Evolutionary conservation across 2,888 invertebrate genomes (phyloP), one percentile per base, ranked within the genome.

Genomic region (Augochlorella aurata): DNA sequence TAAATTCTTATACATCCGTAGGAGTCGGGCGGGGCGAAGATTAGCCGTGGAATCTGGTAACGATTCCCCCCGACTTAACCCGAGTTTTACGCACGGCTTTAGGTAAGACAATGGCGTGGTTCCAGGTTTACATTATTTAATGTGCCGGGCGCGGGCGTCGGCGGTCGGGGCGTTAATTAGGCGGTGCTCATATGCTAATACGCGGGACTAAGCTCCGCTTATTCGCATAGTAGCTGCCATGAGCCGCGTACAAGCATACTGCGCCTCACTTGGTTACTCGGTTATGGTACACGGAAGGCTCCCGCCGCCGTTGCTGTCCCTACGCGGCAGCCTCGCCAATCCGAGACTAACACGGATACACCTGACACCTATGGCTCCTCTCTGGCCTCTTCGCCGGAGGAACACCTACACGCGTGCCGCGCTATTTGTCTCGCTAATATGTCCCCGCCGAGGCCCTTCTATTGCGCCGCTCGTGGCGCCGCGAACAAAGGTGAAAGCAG

Each of bases 171-270:
- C 91, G 92, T 92, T 93, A 93, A 93, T 93, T 93, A 93, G 93
- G 92, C 92, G 88, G 89, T 87, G 90, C 90, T 87, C 90, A 91
- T 90, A 90, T 87, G 90, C 90, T 91, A 92, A 92, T 93, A 92
- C 92, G 91, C 92, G 91, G 89, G 91, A 92, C 93, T 93, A 93
- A 93, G 93, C 90, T 88, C 90, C 85, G 74, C 90, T 90, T 92
- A 93, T 93, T 93, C 93, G 93, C 93, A 93, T 93, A 93, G 63
- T 92, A 93, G 92, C 92, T 90, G 89, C 88, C 89, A 87, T 89
- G 92, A 92, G 90, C 91, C 90, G 88, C 89, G 90, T 92, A 93
- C 92, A 92, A 92, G 91, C 91, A 90, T 91, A 91, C 87, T 85
- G 87, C 86, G 86, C 82, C 58, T 86, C 84, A 81, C 88, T 87